Base-by-base conservation (phyloP, 2,797 vertebrate species). In the Cuculus canorus region DNA sequence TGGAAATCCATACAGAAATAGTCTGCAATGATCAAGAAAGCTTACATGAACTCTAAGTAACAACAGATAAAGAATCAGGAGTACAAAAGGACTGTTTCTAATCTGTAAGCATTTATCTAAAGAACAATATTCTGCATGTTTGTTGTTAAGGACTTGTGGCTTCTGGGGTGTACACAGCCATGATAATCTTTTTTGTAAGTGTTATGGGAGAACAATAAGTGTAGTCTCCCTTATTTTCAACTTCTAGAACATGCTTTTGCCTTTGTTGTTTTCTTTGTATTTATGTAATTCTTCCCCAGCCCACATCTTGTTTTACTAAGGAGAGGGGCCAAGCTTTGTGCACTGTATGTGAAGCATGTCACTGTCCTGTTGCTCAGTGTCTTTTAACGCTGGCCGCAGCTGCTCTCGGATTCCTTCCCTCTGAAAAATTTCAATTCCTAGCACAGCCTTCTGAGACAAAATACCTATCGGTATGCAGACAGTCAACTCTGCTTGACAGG, bases 291-390 rank as follows among this genome's bases (percentile, higher is more conserved):
- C 35, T 82, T 75, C 50, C 13, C 11, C n/a, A 81, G 7, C 22
- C 4, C 3, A 9, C 22, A n/a, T 63, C 24, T 66, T 60, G 4
- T 68, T 86, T 83, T 78, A 56, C 25, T 59, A n/a, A 64, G 66
- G 28, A 73, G 45, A 54, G 25, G 25, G 25, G 28, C 28, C 15
- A n/a, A 30, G 33, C 32, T 70, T 70, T 59, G 5, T 35, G 11
- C 1, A 0, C 48, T 53, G 2, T 25, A 1, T 65, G 33, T 57
- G 69, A 70, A 50, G 27, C 13, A 28, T 2, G 1, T 63, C 70
- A 39, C 37, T 61, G 9, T 27, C 18, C 10, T 57, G 7, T 82
- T 69, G 33, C 32, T 90, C 17, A 13, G 5, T 90, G 28, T 85
- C 24, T 50, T 88, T 84, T 90, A 56, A 43, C 22, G 6, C 17